Base-by-base conservation (phyloP, 2,888 invertebrate species). In the Pilophorus perplexus region DNA sequence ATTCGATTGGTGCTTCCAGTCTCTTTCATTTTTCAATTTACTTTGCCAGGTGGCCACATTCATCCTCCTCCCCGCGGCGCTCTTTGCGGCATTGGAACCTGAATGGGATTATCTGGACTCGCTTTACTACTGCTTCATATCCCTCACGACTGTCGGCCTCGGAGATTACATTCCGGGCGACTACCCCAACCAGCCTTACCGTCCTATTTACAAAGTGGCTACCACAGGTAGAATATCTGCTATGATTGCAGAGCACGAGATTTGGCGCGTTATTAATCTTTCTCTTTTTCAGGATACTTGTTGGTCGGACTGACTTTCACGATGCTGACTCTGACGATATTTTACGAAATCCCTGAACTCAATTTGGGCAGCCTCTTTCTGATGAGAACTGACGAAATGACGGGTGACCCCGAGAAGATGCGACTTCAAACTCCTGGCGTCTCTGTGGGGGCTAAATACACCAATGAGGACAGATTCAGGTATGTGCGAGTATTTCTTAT, bases 81-180 rank as follows among this genome's bases (percentile, higher is more conserved):
- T 87, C 48, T 93, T 92, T 78, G 83, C 87, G 16, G 77, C 79
- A 52, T 77, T 93, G 69, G 93, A 93, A 77, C 85, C 87, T 0
- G 85, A 85, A 6, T 92, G 92, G 92, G 87, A 87, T 76, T 89
- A 84, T 77, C 79, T 93, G 71, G 93, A 93, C 79, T 87, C 92
- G 0, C 83, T 93, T 75, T 93, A 93, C 79, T 93, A 91, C 78
- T 93, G 92, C 78, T 92, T 93, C 80, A 89, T 93, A 73, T 92
- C 92, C 12, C 80, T 93, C 71, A 92, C 93, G 22, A 93, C 93
- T 69, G 89, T 93, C 74, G 90, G 93, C 12, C 81, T 93, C 2
- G 93, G 93, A 0, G 93, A 93, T 78, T 92, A 90, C 79, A 90
- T 93, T 71, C 93, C 93, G 0, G 90, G 90, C 0, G 91, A 92